Evolutionary conservation across 2,113 vertebrate genomes (phyloP).

Genomic region (Hippopotamus amphibius): DNA sequence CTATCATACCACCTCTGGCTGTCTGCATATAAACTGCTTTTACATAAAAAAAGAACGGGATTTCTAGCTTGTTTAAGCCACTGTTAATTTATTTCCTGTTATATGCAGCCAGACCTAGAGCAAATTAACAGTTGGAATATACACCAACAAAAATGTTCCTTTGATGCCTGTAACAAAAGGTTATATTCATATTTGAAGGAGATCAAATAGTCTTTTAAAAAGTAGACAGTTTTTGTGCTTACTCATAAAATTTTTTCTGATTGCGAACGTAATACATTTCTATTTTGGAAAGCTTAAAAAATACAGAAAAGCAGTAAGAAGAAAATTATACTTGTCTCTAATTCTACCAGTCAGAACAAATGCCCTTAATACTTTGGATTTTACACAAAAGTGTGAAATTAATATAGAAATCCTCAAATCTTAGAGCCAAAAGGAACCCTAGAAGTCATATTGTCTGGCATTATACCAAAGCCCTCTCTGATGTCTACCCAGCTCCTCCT

Average conservation of each 20-base stretch:
- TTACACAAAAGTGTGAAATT: constrained; percentile 46
- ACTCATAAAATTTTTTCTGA: neutral
- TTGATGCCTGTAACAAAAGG: constrained; percentile 31
- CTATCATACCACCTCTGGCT: neutral
- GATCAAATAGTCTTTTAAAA: neutral
- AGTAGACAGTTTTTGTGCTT: constrained; percentile 22
- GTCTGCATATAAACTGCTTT: constrained; percentile 35
- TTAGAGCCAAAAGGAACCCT: neutral
- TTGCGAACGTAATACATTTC: neutral
- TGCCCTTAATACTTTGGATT: constrained; percentile 4
- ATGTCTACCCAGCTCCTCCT: neutral
- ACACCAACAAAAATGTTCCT: neutral
- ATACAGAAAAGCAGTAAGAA: constrained; percentile 10
- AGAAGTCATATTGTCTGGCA: neutral
- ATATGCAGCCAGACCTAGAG: neutral
- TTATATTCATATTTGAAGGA: constrained; percentile 25
- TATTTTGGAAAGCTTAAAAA: constrained; percentile 57
- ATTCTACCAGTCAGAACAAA: neutral
- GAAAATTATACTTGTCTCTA: constrained; percentile 32
- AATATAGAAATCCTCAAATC: constrained; percentile 27
- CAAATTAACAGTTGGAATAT: constrained; percentile 30
- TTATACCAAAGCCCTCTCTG: neutral
- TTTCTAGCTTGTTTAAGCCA: neutral
- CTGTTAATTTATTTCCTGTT: constrained; percentile 25
- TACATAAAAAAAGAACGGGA: constrained; percentile 7